Conservation (phyloP, 1,140 invertebrate genomes). For the Nebria ingens region DNA sequence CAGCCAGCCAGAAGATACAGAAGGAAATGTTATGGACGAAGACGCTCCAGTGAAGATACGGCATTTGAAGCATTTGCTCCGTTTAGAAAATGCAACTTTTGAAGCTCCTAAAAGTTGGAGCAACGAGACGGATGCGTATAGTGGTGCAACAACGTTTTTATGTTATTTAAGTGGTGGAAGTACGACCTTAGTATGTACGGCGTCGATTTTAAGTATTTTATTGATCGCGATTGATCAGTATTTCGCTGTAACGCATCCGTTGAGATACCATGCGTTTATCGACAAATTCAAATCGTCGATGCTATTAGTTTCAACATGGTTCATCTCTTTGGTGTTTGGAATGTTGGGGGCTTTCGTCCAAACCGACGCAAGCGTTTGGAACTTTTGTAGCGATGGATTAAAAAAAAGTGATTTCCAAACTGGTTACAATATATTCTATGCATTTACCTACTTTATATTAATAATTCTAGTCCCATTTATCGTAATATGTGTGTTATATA, state of each 20-base stretch:
- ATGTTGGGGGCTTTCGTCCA: conserved; percentile 28
- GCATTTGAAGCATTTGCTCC: not conserved
- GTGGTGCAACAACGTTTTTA: conserved; percentile 16
- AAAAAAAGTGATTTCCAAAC: conserved; percentile 13
- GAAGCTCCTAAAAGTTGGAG: not conserved
- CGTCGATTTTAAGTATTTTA: conserved; percentile 44
- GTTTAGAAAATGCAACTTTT: not conserved
- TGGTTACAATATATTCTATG: conserved; percentile 29
- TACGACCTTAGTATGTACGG: conserved; percentile 41
- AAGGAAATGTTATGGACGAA: not conserved
- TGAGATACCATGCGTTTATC: conserved; percentile 70
- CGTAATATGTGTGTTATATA: conserved; percentile 58
- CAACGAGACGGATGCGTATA: not conserved
- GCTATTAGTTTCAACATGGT: conserved; percentile 58
- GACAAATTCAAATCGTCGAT: conserved; percentile 58
- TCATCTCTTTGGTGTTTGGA: conserved; percentile 46
- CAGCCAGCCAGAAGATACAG: not conserved
- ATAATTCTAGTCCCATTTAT: conserved; percentile 56
- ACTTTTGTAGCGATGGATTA: conserved; percentile 39
- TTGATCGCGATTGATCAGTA: conserved; percentile 80
- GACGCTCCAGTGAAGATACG: not conserved
- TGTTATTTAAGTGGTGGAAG: conserved; percentile 42
- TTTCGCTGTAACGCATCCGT: conserved; percentile 74
- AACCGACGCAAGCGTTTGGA: conserved; percentile 39
- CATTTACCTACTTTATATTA: conserved; percentile 40